phyloP scores from a whole-genome alignment of 2,888 invertebrate genomes.

The Hirudinaria manillensis region DNA sequence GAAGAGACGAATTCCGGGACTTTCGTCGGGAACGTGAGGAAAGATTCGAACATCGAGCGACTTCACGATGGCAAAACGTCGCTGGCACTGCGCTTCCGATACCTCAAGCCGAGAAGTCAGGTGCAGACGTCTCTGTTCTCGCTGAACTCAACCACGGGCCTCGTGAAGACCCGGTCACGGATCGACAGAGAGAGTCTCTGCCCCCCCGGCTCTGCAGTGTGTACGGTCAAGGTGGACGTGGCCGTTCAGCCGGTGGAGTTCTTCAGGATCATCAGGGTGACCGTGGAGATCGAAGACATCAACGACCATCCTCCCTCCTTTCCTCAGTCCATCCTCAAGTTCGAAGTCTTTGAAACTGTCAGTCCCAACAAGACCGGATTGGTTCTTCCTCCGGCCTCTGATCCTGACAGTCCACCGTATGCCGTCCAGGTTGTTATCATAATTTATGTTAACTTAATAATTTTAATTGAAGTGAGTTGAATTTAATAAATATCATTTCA shows the following conservation, averaged over 20 bases:
- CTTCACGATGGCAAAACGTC: neutral
- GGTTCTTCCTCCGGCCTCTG: conserved; percentile 36
- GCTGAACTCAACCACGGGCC: conserved; percentile 34
- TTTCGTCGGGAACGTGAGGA: conserved; percentile 14
- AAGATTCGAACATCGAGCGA: conserved; percentile 15
- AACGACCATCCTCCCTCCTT: conserved; percentile 39
- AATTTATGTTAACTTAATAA: too few relatives aligned
- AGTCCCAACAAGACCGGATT: conserved; percentile 32
- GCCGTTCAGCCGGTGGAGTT: conserved; percentile 34
- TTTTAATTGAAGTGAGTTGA: too few relatives aligned
- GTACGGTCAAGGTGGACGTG: conserved; percentile 33
- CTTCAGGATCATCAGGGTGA: conserved; percentile 35
- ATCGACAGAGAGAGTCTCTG: conserved; percentile 38
- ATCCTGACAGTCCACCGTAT: conserved; percentile 35
- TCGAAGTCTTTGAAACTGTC: conserved; percentile 35
- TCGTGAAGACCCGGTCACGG: conserved; percentile 31
- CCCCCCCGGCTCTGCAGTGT: conserved; percentile 20
- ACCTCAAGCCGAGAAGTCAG: neutral
- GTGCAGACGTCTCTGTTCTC: conserved; percentile 14
- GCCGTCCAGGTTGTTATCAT: conserved; percentile 28
- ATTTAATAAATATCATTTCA: too few relatives aligned
- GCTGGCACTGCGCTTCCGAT: neutral
- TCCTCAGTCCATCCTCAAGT: conserved; percentile 25
- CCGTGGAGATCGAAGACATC: conserved; percentile 34
- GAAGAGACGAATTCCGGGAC: conserved; percentile 20